These are phyloP conservation scores for Blennius ocellaris DNA, from an alignment of 2,113 vertebrate species.

Conservation along the genomic window DNA sequence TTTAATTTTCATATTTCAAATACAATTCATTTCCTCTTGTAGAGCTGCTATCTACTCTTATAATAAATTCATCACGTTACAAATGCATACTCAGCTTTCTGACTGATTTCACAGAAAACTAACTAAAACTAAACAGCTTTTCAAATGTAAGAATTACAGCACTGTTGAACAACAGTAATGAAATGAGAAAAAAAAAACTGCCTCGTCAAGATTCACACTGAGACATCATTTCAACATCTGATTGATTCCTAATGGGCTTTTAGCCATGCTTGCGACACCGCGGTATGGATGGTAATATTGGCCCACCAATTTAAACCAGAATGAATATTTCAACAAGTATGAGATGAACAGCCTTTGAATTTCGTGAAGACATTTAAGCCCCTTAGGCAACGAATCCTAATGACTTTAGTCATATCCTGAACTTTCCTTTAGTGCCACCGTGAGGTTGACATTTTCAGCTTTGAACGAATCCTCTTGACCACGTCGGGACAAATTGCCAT, in stretches of 20 bases:
- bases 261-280: not conserved
- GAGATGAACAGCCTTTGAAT: not conserved
- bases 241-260: not conserved
- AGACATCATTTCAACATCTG: slow-evolving; percentile 1
- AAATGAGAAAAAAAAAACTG: not conserved
- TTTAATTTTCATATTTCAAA: not conserved
- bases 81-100: no score
- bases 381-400: not conserved
- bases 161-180: not conserved
- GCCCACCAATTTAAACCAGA: not conserved
- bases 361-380: not conserved
- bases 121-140: not conserved
- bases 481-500: not conserved
- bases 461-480: not conserved
- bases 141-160: not conserved
- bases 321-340: not conserved
- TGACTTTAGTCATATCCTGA: not conserved
- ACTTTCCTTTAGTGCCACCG: not conserved
- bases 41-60: no score
- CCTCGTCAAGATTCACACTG: not conserved
- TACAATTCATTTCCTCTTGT: no score
- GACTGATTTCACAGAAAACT: no score
- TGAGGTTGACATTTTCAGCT: slow-evolving; percentile 14
- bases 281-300: not conserved
- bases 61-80: not conserved